Conservation (phyloP, 2,797 vertebrate species). For the Danio albolineatus region DNA sequence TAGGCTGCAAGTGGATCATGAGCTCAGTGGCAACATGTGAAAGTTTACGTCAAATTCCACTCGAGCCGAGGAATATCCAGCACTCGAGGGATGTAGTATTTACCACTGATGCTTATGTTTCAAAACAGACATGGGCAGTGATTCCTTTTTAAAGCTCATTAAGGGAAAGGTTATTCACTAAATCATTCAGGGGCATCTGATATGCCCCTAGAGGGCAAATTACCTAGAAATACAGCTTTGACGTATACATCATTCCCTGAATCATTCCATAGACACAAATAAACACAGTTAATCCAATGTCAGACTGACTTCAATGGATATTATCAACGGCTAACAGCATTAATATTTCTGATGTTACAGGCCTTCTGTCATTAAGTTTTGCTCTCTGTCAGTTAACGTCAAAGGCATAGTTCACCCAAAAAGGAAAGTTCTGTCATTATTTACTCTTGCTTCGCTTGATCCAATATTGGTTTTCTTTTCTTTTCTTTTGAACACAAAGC, state of each 20-base stretch:
- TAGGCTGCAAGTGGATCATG: slow-evolving; percentile 29
- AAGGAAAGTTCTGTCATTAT: too few relatives aligned
- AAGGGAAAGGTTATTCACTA: slow-evolving; percentile 45
- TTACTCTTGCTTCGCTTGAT: too few relatives aligned
- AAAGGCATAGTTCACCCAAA: too few relatives aligned
- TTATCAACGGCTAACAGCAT: neutral
- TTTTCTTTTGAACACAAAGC: too few relatives aligned
- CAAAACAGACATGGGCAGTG: slow-evolving; percentile 58
- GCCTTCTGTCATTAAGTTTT: neutral
- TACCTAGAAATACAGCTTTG: slow-evolving; percentile 46
- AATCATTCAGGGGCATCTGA: slow-evolving; percentile 41
- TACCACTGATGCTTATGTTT: slow-evolving; percentile 59
- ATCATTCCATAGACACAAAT: slow-evolving; percentile 46
- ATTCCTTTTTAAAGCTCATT: slow-evolving; percentile 47
- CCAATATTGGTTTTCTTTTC: too few relatives aligned
- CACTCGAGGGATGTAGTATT: slow-evolving; percentile 59
- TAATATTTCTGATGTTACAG: neutral
- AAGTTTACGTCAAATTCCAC: slow-evolving; percentile 39
- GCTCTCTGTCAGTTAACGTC: too few relatives aligned
- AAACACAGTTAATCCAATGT: slow-evolving; percentile 36
- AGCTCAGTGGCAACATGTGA: slow-evolving; percentile 47
- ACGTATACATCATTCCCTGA: slow-evolving; percentile 32
- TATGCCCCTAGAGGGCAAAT: slow-evolving; percentile 6
- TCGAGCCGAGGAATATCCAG: slow-evolving; percentile 22
- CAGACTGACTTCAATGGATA: neutral